Evolutionary conservation across 2,888 invertebrate species (phyloP).

Genomic region (Augiades crinisus): DNA sequence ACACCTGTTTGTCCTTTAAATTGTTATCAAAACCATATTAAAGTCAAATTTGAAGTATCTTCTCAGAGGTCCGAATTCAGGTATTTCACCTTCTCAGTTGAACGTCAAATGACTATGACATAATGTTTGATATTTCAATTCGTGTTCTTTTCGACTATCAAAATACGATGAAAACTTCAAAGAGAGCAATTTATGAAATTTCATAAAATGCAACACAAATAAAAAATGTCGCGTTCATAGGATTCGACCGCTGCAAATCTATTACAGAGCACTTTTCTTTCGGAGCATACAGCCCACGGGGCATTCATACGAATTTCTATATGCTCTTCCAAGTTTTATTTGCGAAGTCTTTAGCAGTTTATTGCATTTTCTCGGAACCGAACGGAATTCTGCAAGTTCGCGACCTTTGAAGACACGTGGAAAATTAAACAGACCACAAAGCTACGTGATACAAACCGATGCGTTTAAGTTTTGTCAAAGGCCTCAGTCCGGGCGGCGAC

Average conservation of each 20-base stretch:
- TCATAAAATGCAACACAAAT: not conserved
- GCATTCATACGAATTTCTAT: not conserved
- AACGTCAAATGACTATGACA: too few relatives aligned
- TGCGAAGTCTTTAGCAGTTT: not conserved
- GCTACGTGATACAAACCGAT: constrained; percentile 42
- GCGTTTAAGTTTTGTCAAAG: constrained; percentile 51
- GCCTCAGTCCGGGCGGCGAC: constrained; percentile 32
- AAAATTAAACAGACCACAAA: constrained; percentile 41
- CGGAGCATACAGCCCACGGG: not conserved
- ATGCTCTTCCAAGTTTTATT: not conserved
- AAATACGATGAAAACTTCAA: not conserved
- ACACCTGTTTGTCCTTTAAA: too few relatives aligned
- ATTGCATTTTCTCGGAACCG: not conserved
- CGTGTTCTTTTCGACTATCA: too few relatives aligned
- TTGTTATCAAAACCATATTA: too few relatives aligned
- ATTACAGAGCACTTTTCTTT: not conserved
- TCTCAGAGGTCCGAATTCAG: too few relatives aligned
- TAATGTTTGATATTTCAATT: too few relatives aligned
- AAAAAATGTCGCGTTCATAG: not conserved
- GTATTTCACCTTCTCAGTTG: too few relatives aligned
- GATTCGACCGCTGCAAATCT: not conserved
- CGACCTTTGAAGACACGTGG: constrained; percentile 18
- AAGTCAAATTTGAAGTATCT: too few relatives aligned
- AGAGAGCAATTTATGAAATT: not conserved
- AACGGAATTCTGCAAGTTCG: too few relatives aligned